Evolutionary conservation across 2,113 vertebrate genomes (phyloP).

Genomic region (Hystrix cristata): DNA sequence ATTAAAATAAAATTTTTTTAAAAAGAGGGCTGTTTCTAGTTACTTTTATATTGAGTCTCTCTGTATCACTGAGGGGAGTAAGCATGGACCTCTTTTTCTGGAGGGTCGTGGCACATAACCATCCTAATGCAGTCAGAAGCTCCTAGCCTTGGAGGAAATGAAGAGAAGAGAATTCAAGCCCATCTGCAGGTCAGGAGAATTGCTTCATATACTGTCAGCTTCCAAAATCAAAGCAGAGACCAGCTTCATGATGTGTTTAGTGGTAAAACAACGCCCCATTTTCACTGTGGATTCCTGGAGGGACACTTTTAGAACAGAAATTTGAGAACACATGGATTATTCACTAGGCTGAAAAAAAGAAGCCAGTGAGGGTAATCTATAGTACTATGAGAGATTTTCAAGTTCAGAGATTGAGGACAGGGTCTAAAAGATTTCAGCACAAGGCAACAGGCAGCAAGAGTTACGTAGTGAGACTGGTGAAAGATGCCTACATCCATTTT

Average conservation of each 20-base stretch:
- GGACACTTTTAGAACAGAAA: conserved; percentile 67
- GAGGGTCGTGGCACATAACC: not conserved
- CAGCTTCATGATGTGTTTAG: not conserved
- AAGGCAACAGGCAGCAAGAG: conserved; percentile 55
- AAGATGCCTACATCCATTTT: conserved; percentile 40
- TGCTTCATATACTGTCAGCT: not conserved
- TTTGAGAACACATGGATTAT: conserved; percentile 51
- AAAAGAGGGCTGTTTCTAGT: not conserved
- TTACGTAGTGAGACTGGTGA: conserved; percentile 6
- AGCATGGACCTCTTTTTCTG: not conserved
- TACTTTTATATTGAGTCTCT: not conserved
- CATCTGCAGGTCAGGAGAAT: not conserved
- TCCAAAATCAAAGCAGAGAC: conserved; percentile 59
- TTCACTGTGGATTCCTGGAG: conserved; percentile 54
- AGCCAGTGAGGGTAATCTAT: conserved; percentile 48
- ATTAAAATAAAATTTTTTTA: too few species aligned
- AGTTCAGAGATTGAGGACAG: conserved; percentile 57
- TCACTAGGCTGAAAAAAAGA: conserved; percentile 40
- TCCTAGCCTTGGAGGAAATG: not conserved
- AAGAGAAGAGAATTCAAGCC: not conserved
- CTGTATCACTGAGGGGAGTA: not conserved
- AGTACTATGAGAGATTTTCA: conserved; percentile 57
- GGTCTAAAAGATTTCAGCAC: not conserved
- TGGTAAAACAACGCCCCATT: conserved; percentile 26
- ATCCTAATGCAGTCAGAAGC: not conserved